Base-by-base conservation (phyloP, 1,140 invertebrate species). In the Sinonovacula constricta region DNA sequence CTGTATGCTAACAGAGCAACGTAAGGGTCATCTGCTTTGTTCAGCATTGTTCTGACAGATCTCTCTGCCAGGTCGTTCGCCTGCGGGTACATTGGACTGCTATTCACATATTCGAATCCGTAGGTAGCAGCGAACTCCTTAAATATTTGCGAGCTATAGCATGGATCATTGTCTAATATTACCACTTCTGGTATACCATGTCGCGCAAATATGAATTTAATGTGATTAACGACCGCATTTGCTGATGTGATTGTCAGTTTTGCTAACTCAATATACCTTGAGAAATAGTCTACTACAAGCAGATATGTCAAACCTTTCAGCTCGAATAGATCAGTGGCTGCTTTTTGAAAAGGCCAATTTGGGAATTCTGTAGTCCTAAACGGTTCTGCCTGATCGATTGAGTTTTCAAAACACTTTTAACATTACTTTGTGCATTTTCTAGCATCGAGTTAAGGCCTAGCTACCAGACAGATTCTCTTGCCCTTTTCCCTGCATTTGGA, bases 401-500 rank as follows among this genome's bases (percentile, higher is more conserved):
- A n/a, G n/a, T n/a, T n/a, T n/a, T n/a, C n/a, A n/a, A n/a, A n/a
- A n/a, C n/a, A n/a, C n/a, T n/a, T n/a, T n/a, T n/a, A n/a, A n/a
- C n/a, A n/a, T n/a, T n/a, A n/a, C n/a, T n/a, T n/a, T n/a, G n/a
- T n/a, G n/a, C n/a, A n/a, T n/a, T n/a, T n/a, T n/a, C n/a, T n/a
- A n/a, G n/a, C n/a, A n/a, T n/a, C n/a, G n/a, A n/a, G n/a, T n/a
- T n/a, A n/a, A n/a, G n/a, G n/a, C 71, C 75, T 18, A 78, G 75
- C 83, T 79, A 85, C 68, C 72, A 83, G 2, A 85, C 22, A 24
- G 53, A 34, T n/a, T 59, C 31, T 34, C 70, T 59, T 12, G 83
- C 83, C n/a, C 30, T n/a, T 57, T 30, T 24, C 30, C 26, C 63
- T 24, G 36, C 79, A 83, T 63, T 85, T 81, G 0, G 33, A 31